Evolutionary conservation across 2,113 vertebrate species (phyloP).

Genomic region (Xenus cinereus): DNA sequence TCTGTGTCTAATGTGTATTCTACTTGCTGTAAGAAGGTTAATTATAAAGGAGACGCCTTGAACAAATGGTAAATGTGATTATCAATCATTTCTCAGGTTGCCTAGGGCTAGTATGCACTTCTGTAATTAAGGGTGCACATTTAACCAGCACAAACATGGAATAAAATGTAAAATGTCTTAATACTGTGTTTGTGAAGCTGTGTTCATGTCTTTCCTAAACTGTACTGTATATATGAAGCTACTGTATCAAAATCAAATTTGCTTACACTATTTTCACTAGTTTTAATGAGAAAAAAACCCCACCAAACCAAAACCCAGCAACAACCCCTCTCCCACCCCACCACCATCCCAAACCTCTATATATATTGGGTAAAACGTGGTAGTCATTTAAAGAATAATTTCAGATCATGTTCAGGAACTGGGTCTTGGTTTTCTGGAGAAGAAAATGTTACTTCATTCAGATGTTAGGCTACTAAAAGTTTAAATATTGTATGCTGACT

Average conservation of each 20-base stretch:
- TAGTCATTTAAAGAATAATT: not conserved
- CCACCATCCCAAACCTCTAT: not conserved
- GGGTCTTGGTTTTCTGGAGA: not conserved
- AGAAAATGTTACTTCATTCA: not conserved
- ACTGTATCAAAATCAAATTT: not conserved
- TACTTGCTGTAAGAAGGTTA: not conserved
- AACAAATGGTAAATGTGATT: conserved; percentile 33
- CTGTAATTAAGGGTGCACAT: conserved; percentile 7
- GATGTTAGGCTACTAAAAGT: not conserved
- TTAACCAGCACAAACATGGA: not conserved
- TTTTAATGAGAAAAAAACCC: not conserved
- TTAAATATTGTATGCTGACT: not conserved
- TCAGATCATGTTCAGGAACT: not conserved
- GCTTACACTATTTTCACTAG: not conserved
- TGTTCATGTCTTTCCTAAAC: not conserved
- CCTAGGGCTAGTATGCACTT: not conserved
- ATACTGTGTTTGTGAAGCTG: not conserved
- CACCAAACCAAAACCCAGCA: not conserved
- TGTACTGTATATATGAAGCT: not conserved
- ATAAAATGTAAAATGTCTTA: not conserved
- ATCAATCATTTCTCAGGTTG: not conserved
- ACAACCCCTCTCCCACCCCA: not conserved
- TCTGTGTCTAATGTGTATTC: not conserved
- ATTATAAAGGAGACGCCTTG: conserved; percentile 20
- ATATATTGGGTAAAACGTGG: not conserved